phyloP scores from a whole-genome alignment of 1,140 invertebrate species.

The Diorhabda sublineata region DNA sequence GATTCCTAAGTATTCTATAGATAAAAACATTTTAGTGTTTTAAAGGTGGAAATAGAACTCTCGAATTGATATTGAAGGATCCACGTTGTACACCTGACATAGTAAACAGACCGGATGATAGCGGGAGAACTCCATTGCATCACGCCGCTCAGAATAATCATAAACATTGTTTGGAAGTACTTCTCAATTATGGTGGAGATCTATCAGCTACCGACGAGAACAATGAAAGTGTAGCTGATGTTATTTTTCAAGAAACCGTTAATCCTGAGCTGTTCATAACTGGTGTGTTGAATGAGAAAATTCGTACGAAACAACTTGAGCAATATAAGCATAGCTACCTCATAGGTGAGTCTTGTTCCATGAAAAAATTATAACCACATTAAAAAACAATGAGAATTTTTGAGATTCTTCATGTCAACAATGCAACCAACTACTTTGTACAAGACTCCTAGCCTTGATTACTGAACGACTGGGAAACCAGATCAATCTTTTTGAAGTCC shows the following conservation, averaged over 20 bases:
- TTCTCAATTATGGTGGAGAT: slow-evolving; percentile 20
- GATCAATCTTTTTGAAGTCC: no score
- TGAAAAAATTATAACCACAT: no score
- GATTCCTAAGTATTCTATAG: no score
- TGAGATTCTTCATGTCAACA: no score
- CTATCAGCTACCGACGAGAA: slow-evolving; percentile 8
- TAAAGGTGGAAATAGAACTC: slow-evolving; percentile 17
- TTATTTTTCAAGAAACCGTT: slow-evolving; percentile 21
- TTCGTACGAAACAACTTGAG: slow-evolving; percentile 10
- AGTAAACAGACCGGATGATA: slow-evolving; percentile 21
- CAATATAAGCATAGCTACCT: slow-evolving; percentile 9
- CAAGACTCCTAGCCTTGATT: no score
- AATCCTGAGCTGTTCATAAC: slow-evolving; percentile 24
- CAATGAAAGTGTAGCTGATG: slow-evolving; percentile 27
- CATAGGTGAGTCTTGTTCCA: slow-evolving; percentile 13
- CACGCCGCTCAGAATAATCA: slow-evolving; percentile 21
- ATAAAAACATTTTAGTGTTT: background rate
- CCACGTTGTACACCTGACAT: slow-evolving; percentile 17
- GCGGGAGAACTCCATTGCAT: slow-evolving; percentile 24
- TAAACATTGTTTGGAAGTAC: slow-evolving; percentile 22
- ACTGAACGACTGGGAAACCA: no score
- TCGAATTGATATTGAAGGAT: slow-evolving; percentile 22
- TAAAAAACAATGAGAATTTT: no score
- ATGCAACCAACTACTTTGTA: no score
- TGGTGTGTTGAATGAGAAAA: slow-evolving; percentile 20